Evolutionary conservation across 2,797 vertebrate genomes (phyloP).

Genomic region (Sebastolobus altivelis): DNA sequence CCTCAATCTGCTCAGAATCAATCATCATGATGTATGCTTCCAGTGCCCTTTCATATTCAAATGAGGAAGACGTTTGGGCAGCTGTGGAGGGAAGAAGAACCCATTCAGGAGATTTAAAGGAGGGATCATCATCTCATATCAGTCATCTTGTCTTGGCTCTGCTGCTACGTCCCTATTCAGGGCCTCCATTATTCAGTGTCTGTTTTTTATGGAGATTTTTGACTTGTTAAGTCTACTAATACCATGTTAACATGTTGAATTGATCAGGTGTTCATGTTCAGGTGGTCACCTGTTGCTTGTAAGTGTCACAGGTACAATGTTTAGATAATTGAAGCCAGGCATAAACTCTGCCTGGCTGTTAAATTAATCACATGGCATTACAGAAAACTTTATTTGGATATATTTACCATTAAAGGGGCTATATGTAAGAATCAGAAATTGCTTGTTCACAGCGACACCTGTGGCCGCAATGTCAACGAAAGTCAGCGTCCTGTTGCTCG

Average conservation of each 20-base stretch:
- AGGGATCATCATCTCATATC: conserved; percentile 23
- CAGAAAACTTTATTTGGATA: neutral
- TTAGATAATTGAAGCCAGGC: neutral
- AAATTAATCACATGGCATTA: neutral
- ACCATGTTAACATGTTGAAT: neutral
- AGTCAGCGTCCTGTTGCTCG: too few species aligned
- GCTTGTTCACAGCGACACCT: too few species aligned
- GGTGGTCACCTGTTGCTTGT: neutral
- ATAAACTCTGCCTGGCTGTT: neutral
- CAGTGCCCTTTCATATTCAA: conserved; percentile 73
- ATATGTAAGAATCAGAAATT: too few species aligned
- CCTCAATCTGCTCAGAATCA: conserved; percentile 64
- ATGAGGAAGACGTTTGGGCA: conserved; percentile 58
- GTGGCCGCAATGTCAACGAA: too few species aligned
- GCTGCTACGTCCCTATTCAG: neutral
- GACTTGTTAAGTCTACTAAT: neutral
- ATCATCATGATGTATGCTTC: conserved; percentile 68
- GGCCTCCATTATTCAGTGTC: neutral
- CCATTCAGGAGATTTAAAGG: conserved; percentile 28
- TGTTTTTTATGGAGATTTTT: conserved; percentile 1
- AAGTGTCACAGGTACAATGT: neutral
- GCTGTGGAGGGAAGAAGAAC: conserved; percentile 18
- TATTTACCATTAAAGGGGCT: neutral
- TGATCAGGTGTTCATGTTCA: neutral
- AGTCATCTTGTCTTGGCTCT: conserved; percentile 8